These are phyloP conservation scores for Heterotilapia buettikoferi DNA, from an alignment of 2,113 vertebrate species.

Conservation along the genomic window DNA sequence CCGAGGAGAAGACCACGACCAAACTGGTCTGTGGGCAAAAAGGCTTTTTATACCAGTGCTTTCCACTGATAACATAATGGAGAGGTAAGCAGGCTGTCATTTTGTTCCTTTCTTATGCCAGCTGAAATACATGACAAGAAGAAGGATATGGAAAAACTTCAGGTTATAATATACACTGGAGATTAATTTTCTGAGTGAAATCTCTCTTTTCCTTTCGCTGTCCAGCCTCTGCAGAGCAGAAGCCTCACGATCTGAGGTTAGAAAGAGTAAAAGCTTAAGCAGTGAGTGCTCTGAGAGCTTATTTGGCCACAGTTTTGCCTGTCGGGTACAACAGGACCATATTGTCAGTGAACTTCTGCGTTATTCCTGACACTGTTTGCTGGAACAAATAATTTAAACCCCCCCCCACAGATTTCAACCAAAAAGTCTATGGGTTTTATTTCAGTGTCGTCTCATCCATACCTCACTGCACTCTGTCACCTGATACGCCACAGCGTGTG, in stretches of 20 bases:
- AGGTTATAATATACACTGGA: not conserved
- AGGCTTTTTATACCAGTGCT: not conserved
- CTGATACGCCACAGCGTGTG: not conserved
- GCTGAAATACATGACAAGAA: not conserved
- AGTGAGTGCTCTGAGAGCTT: not conserved
- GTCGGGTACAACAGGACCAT: not conserved
- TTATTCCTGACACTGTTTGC: not conserved
- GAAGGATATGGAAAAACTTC: not conserved
- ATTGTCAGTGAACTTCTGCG: not conserved
- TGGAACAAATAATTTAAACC: not conserved
- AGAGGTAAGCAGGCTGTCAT: not conserved
- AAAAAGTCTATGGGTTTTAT: not conserved
- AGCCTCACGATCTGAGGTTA: not conserved
- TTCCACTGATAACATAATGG: not conserved
- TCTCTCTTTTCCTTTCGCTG: not conserved
- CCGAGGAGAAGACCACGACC: not conserved
- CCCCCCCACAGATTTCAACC: not conserved
- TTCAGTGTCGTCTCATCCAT: not conserved
- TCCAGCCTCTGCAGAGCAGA: not conserved
- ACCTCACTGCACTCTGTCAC: not conserved
- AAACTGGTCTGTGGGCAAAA: not conserved
- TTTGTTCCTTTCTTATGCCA: not conserved
- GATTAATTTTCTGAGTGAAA: not conserved
- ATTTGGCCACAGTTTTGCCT: not conserved
- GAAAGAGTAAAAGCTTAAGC: not conserved